These are phyloP conservation scores for Calliopum simillimum DNA, from an alignment of 2,888 invertebrate genomes.

Conservation along the genomic window DNA sequence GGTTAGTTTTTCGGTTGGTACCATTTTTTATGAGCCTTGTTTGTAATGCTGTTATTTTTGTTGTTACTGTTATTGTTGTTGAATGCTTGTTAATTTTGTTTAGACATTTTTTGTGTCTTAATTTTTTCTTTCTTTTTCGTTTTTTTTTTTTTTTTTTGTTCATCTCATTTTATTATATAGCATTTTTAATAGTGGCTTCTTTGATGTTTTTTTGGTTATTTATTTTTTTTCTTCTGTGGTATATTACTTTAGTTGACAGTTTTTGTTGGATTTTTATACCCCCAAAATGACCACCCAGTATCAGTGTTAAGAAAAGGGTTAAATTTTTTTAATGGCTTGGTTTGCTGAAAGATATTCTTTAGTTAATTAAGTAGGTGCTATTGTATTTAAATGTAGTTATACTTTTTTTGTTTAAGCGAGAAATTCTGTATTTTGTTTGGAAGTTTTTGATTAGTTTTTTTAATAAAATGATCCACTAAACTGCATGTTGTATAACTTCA, in stretches of 20 bases:
- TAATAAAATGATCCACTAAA: too few species aligned
- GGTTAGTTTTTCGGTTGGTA: background rate
- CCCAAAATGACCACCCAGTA: constrained; percentile 25
- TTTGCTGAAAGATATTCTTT: too few species aligned
- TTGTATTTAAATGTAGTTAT: too few species aligned
- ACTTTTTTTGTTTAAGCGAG: too few species aligned
- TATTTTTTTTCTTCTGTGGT: too few species aligned
- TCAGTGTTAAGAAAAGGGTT: background rate
- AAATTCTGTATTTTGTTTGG: too few species aligned
- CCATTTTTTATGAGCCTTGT: constrained; percentile 45
- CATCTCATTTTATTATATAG: constrained; percentile 44
- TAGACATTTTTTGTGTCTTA: constrained; percentile 38
- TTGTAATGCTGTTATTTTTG: constrained; percentile 39
- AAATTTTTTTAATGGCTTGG: too few species aligned
- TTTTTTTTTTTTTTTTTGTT: constrained; percentile 43
- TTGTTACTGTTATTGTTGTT: constrained; percentile 41
- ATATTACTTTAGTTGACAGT: constrained; percentile 57
- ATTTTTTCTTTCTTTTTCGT: too few species aligned
- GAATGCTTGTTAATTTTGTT: constrained; percentile 50
- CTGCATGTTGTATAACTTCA: too few species aligned
- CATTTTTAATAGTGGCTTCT: constrained; percentile 46
- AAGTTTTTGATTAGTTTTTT: too few species aligned
- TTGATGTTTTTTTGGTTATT: constrained; percentile 56
- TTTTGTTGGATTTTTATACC: background rate
- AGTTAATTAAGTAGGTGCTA: too few species aligned